These are phyloP conservation scores for Cololabis saira DNA, from an alignment of 2,113 vertebrate species.

Conservation along the genomic window DNA sequence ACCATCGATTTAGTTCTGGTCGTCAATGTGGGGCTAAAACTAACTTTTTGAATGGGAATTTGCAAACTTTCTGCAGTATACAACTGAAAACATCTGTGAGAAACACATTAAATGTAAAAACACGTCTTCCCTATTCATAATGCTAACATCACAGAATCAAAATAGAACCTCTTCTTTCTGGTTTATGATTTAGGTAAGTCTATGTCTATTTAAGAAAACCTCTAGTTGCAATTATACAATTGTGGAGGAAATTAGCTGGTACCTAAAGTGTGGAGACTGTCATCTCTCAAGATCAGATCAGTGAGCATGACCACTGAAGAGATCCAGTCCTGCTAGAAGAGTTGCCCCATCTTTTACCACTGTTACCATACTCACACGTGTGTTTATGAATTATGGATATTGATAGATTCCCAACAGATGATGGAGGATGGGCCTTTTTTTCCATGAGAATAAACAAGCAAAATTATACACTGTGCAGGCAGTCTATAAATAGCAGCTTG, in stretches of 20 bases:
- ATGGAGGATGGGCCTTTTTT: conserved; percentile 53
- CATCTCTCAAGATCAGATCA: conserved; percentile 38
- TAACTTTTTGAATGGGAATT: no score
- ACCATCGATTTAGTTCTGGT: no score
- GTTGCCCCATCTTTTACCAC: conserved; percentile 51
- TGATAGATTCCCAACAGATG: conserved; percentile 67
- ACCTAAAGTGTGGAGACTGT: conserved; percentile 42
- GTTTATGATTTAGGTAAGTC: conserved; percentile 4
- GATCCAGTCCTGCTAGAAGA: conserved; percentile 44
- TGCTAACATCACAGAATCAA: no score
- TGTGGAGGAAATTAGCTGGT: conserved; percentile 8
- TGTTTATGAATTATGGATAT: conserved; percentile 74
- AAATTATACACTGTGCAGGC: conserved; percentile 73
- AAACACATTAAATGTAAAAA: no score
- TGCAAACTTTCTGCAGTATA: no score
- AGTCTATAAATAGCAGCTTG: conserved; percentile 77
- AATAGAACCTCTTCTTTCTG: neutral
- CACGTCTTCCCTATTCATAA: no score
- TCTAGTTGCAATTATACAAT: conserved; percentile 23
- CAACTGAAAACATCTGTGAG: no score
- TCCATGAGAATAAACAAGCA: conserved; percentile 76
- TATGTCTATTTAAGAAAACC: conserved; percentile 14
- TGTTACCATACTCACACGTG: conserved; percentile 32
- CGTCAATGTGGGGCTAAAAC: no score
- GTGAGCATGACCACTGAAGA: conserved; percentile 27